Evolutionary conservation across 2,888 invertebrate genomes (phyloP).

Genomic region (Escarpia spicata): DNA sequence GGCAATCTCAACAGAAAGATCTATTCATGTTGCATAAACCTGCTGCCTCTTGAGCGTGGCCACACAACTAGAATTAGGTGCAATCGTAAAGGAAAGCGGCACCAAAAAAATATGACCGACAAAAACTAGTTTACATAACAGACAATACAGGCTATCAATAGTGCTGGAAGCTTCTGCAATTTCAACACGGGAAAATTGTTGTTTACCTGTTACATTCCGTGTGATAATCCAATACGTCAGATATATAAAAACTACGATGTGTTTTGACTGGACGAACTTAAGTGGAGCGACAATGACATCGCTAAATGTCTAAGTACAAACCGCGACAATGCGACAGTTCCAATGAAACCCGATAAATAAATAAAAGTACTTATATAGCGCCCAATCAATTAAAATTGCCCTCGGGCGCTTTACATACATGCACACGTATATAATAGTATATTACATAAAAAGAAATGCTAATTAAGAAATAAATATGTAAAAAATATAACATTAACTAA

Average conservation of each 20-base stretch:
- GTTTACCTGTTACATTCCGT: not conserved
- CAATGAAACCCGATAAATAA: conserved; percentile 8
- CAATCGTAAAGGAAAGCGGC: not conserved
- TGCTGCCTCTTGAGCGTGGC: no score
- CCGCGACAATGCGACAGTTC: not conserved
- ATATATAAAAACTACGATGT: not conserved
- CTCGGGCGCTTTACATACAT: no score
- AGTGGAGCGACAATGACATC: not conserved
- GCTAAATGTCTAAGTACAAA: not conserved
- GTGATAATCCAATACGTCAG: not conserved
- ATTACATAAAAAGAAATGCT: no score
- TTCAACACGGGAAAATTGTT: not conserved
- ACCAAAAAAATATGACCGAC: not conserved
- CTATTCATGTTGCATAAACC: no score
- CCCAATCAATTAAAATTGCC: no score
- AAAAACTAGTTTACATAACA: not conserved
- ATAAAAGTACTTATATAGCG: no score
- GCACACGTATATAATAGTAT: no score
- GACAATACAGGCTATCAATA: not conserved
- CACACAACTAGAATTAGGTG: not conserved
- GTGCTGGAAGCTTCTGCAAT: not conserved
- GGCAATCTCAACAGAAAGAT: no score
- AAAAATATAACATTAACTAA: no score
- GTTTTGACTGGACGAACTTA: not conserved
- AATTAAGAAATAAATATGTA: no score